phyloP scores from a whole-genome alignment of 1,140 invertebrate genomes.

The Liolophura sinensis region DNA sequence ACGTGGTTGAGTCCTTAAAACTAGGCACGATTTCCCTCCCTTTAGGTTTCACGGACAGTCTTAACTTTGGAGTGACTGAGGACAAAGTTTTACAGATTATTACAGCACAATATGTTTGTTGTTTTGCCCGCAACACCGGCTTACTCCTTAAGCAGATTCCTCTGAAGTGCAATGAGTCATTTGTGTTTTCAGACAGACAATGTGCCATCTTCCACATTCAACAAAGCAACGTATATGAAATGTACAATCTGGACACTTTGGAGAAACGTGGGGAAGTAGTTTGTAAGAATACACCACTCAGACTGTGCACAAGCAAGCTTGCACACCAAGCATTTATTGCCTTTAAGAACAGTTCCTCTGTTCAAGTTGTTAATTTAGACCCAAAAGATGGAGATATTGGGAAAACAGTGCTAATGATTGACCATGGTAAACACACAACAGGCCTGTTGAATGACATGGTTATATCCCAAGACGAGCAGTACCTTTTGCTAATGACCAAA shows the following conservation, averaged over 20 bases:
- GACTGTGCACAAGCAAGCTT: conserved; percentile 15
- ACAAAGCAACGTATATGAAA: conserved; percentile 16
- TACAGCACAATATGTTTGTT: conserved; percentile 21
- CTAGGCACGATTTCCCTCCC: conserved; percentile 26
- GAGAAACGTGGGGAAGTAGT: conserved; percentile 14
- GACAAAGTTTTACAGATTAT: conserved; percentile 16
- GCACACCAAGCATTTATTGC: conserved; percentile 15
- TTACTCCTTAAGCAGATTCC: conserved; percentile 26
- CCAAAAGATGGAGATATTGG: conserved; percentile 18
- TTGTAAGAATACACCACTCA: conserved; percentile 12
- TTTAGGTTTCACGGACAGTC: conserved; percentile 24
- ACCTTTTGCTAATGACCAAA: conserved; percentile 17
- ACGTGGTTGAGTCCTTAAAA: conserved; percentile 17
- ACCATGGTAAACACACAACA: conserved; percentile 4
- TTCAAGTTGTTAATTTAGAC: conserved; percentile 20
- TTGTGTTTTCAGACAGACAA: conserved; percentile 17
- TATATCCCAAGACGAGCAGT: conserved; percentile 10
- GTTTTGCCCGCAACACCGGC: conserved; percentile 22
- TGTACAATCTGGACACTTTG: conserved; percentile 18
- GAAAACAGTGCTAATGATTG: conserved; percentile 9
- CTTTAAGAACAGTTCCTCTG: conserved; percentile 8
- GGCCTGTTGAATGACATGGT: conserved; percentile 4
- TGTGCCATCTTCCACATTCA: conserved; percentile 21
- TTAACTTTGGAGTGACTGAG: conserved; percentile 20
- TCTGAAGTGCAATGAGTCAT: conserved; percentile 16